These are phyloP conservation scores for Scopus umbretta DNA, from an alignment of 2,113 vertebrate species.

Conservation along the genomic window DNA sequence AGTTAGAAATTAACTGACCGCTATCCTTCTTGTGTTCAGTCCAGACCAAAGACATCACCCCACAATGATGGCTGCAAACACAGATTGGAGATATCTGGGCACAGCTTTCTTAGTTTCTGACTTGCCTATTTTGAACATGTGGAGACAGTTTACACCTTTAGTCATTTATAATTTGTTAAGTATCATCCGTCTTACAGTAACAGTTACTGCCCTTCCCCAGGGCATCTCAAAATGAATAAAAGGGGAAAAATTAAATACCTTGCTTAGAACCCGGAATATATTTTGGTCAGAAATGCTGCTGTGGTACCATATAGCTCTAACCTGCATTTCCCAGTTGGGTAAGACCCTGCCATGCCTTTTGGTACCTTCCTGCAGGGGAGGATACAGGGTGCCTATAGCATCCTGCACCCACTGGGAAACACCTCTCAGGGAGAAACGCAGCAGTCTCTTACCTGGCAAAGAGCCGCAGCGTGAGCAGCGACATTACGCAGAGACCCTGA, in stretches of 20 bases:
- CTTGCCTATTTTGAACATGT: neutral
- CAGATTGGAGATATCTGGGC: neutral
- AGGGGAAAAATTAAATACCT: neutral
- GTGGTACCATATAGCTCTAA: neutral
- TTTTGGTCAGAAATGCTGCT: neutral
- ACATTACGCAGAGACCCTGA: neutral
- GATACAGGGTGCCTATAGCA: neutral
- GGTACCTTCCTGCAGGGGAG: neutral
- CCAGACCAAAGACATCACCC: neutral
- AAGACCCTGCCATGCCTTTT: neutral
- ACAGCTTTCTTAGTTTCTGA: neutral
- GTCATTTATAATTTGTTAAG: neutral
- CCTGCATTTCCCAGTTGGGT: neutral
- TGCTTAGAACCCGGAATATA: neutral
- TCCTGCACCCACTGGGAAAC: neutral
- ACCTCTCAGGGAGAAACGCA: neutral
- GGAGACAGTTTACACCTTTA: neutral
- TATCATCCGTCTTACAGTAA: neutral
- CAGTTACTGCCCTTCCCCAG: neutral
- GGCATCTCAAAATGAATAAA: neutral
- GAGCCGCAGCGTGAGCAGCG: accelerated
- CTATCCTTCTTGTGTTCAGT: neutral
- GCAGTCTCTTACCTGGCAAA: neutral
- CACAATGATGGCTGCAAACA: neutral
- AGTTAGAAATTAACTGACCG: neutral